phyloP scores from a whole-genome alignment of 2,797 vertebrate species.

The Lagorchestes hirsutus region DNA sequence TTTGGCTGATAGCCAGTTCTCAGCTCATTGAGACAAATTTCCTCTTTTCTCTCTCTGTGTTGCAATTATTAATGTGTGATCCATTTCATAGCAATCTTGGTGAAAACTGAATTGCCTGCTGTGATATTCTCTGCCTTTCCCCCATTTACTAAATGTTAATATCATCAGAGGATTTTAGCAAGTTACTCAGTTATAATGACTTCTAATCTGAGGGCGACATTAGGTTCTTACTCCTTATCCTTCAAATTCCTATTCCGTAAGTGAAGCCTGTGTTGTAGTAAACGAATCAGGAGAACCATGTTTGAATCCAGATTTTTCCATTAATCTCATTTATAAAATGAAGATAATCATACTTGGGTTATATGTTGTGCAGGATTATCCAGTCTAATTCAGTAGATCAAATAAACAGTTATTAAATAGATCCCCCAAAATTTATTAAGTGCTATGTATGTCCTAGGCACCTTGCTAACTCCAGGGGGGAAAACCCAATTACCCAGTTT shows the following conservation, averaged over 20 bases:
- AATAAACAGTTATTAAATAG: background rate
- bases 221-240: background rate
- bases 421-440: background rate
- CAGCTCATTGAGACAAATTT: background rate
- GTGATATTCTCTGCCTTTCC: background rate
- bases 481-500: background rate
- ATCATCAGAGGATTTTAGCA: background rate
- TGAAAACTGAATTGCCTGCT: background rate
- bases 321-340: background rate
- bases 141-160: background rate
- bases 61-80: background rate
- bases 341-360: background rate
- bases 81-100: conserved; percentile 1
- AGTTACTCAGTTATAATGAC: background rate
- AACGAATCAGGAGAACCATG: background rate
- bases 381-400: background rate
- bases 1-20: background rate
- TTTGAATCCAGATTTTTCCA: background rate
- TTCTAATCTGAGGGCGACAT: background rate
- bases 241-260: background rate
- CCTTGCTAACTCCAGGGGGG: background rate
- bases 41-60: background rate
- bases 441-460: background rate
- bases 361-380: background rate
- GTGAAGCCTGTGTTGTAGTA: background rate